Base-by-base conservation (phyloP, 1,140 invertebrate species). In the Drosophila bifasciata region DNA sequence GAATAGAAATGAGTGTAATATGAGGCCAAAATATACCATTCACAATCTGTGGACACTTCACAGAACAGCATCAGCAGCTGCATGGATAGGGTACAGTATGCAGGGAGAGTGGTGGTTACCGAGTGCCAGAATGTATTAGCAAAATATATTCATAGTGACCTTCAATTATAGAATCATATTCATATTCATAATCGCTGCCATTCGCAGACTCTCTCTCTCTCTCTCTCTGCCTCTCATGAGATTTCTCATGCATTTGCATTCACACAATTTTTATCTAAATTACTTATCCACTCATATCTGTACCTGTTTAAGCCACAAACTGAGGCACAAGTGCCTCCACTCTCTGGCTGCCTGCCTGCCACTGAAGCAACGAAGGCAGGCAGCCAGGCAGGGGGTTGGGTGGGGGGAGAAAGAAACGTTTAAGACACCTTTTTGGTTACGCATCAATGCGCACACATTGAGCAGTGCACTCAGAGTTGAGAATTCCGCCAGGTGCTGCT, bases 351-450 rank as follows among this genome's bases (percentile, higher is more conserved):
- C n/a, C n/a, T n/a, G n/a, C n/a, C n/a, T n/a, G n/a, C n/a, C n/a
- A n/a, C n/a, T n/a, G n/a, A n/a, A n/a, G n/a, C n/a, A n/a, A n/a
- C n/a, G n/a, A n/a, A n/a, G n/a, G n/a, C n/a, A n/a, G n/a, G n/a
- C n/a, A n/a, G n/a, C n/a, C n/a, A n/a, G n/a, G n/a, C n/a, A n/a
- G n/a, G n/a, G n/a, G n/a, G n/a, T 7, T 4, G 28, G 39, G 48
- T 16, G 44, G 32, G 51, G 70, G 46, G 70, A 44, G 63, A 48
- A 55, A 49, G 56, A 81, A 85, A 79, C 80, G 80, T 85, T 85
- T 85, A 86, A 86, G 81, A 85, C 80, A 85, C 80, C 80, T 85
- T 86, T 81, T 80, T 72, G 49, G 81, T 79, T 77, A 76, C 73
- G 67, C 63, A 57, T 66, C 71, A 80, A 61, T 83, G 79, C 55